Percentiles rank a stretch among this genome's conserved stretches.
These are phyloP conservation scores for Clytia hemisphaerica DNA, from an alignment of 30 jellyfish, hydroid and myxozoan genomes.

Conservation along the genomic window DNA sequence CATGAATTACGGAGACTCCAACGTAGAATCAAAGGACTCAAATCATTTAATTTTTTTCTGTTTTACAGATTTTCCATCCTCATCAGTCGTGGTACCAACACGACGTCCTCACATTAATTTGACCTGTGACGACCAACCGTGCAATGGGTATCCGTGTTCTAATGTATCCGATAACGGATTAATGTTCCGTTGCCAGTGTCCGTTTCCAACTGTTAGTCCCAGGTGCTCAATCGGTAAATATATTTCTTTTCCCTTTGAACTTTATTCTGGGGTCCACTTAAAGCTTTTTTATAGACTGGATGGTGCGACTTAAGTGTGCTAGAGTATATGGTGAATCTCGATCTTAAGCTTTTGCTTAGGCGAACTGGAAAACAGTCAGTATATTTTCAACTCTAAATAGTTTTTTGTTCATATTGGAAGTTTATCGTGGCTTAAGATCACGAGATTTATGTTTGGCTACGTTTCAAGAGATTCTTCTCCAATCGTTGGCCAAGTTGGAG, in stretches of 20 bases:
- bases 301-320: no score
- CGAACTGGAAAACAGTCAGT: neutral
- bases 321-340: no score
- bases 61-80: neutral
- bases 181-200: constrained; percentile 65
- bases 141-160: constrained; percentile 69
- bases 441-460: no score
- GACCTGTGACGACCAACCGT: constrained; percentile 64
- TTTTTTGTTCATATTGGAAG: no score
- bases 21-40: no score
- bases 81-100: constrained; percentile 31
- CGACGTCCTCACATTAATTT: constrained; percentile 44
- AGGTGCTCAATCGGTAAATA: constrained; percentile 75
- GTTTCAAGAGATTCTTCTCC: no score
- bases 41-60: neutral
- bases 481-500: no score
- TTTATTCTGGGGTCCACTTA: neutral
- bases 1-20: no score
- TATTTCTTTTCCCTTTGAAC: neutral
- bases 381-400: neutral
- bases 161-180: constrained; percentile 38
- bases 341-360: no score
- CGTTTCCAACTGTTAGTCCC: constrained; percentile 68
- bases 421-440: no score
- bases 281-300: no score